Base-by-base conservation (phyloP, 2,888 invertebrate species). In the Halictus ligatus region DNA sequence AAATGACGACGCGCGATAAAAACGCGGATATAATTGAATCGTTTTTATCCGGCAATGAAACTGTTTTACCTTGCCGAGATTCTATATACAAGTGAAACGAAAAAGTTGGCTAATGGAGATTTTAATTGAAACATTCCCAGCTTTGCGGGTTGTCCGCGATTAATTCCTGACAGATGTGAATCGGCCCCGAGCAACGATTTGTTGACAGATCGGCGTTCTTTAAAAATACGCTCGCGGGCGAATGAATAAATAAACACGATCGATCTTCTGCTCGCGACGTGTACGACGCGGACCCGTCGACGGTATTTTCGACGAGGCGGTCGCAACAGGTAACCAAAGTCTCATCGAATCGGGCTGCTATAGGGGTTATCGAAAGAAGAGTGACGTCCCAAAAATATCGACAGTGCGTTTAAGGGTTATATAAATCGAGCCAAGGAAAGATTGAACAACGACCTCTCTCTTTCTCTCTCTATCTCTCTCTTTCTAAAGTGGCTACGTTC, bases 391-490 rank as follows among this genome's bases (percentile, higher is more conserved):
- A 78, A 80, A 80, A 78, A 85, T 85, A 85, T 25, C 72, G 21
- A 7, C 54, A 21, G 7, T 43, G 75, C 50, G 43, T 75, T 50
- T 18, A 73, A 81, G 46, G 76, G 81, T 87, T 83, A 83, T 48
- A 79, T 79, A 81, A 84, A 87, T 64, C 15, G 48, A 72, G 18
- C 60, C 46, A 43, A 80, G 69, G 81, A 82, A 86, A 69, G 40
- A 88, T 72, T 21, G 54, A 21, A n/a, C n/a, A 21, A 54, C 21
- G n/a, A 21, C n/a, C n/a, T 21, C 10, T 21, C 8, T 54, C 54
- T 54, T n/a, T 46, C 46, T 46, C 46, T 46, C 46, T 46, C 46
- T 46, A 12, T 46, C 46, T 13, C 46, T 46, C 46, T 46, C 58
- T 18, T 13, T 64, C 15, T 15, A 60, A 64, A 58, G 43, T 73